Evolutionary conservation across 1,140 invertebrate genomes (phyloP).

Genomic region (silkworm (Bombyx mori)): DNA sequence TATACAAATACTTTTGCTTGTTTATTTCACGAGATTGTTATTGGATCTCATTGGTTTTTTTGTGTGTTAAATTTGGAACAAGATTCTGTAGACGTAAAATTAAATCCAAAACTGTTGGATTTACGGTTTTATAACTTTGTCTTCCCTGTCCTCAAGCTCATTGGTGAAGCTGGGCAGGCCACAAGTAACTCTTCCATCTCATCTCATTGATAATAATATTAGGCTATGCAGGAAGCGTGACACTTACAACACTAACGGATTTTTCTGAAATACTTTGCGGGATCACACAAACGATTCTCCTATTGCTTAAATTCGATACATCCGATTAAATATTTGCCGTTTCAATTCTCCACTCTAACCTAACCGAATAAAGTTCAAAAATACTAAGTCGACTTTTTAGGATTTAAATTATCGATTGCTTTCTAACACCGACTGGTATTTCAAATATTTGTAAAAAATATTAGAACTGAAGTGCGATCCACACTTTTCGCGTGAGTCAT

Average conservation of each 20-base stretch:
- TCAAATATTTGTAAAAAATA: slow-evolving; percentile 7
- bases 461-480: neutral
- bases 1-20: too few relatives aligned
- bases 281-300: neutral
- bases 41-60: too few relatives aligned
- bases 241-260: neutral
- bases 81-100: neutral
- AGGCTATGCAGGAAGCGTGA: neutral
- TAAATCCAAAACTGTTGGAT: too few relatives aligned
- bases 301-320: neutral
- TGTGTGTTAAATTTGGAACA: neutral
- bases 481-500: slow-evolving; percentile 5
- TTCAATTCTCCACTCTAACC: neutral
- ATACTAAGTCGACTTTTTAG: neutral
- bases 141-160: too few relatives aligned
- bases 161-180: too few relatives aligned
- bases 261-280: slow-evolving; percentile 1
- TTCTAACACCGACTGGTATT: slow-evolving; percentile 1
- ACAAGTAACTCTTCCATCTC: too few relatives aligned
- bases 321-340: neutral
- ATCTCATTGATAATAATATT: neutral
- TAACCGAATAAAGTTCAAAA: neutral
- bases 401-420: neutral
- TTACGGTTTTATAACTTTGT: too few relatives aligned
- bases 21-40: too few relatives aligned